Base-by-base conservation (phyloP, 2,888 invertebrate genomes). In the Molorchus minor region DNA sequence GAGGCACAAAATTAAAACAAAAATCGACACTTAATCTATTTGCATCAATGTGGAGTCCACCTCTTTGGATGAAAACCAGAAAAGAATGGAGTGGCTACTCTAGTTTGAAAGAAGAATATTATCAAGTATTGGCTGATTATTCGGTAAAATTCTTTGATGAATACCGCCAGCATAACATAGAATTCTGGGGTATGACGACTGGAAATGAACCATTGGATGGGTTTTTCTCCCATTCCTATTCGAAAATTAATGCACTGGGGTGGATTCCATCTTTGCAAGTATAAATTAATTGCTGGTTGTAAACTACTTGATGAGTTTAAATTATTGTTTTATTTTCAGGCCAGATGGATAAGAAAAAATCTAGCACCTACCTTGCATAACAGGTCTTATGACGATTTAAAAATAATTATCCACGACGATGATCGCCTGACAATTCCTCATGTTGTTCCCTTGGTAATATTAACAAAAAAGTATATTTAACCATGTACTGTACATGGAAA, bases 101-200 rank as follows among this genome's bases (percentile, higher is more conserved):
- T 1, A 58, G 58, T 16, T 35, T 73, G 4, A 65, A 64, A 36
- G 1, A 17, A 8, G 64, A 71, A 19, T 91, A 65, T 46, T 94
- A 91, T 77, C 89, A 92, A 76, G 77, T 87, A 0, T 96, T 89
- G 83, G 94, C 94, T 0, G 83, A 93, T 67, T 96, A 96, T 75
- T 88, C 91, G 75, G 73, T 92, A 2, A 91, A 87, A 76, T 94
- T 93, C 81, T 77, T 96, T 35, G 87, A 93, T 63, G 86, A 85
- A 54, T 96, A 96, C 80, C 82, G 84, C 56, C 83, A 85, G 25
- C 79, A 87, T n/a, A 87, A 87, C 12, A 79, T 87, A 35, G 79
- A 84, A 1, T 86, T 91, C 64, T 96, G 96, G 96, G 93, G 88
- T 0, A 81, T 95, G 21, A 91, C 94, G 0, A 90, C 92, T 0